phyloP scores from a whole-genome alignment of 2,888 invertebrate species.

The Lumbricus terrestris region DNA sequence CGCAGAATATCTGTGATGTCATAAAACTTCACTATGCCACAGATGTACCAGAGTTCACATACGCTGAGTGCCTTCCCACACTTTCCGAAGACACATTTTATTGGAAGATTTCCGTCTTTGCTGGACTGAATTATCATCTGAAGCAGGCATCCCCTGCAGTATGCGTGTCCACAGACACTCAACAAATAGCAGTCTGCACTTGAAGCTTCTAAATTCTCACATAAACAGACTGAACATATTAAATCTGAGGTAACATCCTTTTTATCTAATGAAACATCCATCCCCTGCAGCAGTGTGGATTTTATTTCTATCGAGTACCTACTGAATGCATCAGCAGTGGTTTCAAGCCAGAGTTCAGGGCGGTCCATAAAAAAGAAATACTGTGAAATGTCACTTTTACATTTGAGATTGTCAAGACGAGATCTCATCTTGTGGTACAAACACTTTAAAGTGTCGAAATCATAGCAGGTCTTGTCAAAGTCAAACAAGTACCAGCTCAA shows the following conservation, averaged over 20 bases:
- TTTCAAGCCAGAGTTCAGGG: conserved; percentile 6
- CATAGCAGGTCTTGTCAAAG: neutral
- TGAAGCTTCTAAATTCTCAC: neutral
- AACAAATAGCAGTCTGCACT: neutral
- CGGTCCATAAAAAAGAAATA: neutral
- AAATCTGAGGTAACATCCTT: neutral
- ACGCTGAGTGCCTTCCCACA: neutral
- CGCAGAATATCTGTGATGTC: neutral
- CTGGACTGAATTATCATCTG: neutral
- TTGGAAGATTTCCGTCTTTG: neutral
- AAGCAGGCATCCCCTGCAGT: neutral
- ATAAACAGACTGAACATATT: neutral
- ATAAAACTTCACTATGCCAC: no score
- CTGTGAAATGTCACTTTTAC: neutral
- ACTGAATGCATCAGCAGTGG: neutral
- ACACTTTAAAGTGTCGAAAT: neutral
- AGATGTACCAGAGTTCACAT: neutral
- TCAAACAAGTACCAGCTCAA: neutral
- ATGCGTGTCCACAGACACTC: neutral
- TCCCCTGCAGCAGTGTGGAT: neutral
- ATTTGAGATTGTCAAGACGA: neutral
- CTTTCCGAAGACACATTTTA: neutral
- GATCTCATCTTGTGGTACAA: neutral
- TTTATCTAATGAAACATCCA: neutral
- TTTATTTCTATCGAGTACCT: neutral